phyloP scores from a whole-genome alignment of 2,888 invertebrate genomes.

The Agrochola litura region DNA sequence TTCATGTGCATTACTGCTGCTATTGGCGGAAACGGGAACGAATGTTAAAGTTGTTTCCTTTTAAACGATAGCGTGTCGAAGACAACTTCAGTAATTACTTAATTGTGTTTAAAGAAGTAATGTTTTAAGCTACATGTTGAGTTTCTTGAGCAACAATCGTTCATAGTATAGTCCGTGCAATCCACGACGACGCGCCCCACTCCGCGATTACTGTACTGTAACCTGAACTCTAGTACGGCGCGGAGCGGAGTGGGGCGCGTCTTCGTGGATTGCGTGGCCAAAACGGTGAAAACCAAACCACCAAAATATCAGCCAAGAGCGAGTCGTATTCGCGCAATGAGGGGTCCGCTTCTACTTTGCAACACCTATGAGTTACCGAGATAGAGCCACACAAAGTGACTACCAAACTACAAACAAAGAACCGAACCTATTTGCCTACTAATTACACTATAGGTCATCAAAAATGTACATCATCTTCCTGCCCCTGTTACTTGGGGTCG shows the following conservation, averaged over 20 bases:
- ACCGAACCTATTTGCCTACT: not conserved
- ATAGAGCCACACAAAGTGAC: not conserved
- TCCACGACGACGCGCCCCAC: too few relatives aligned
- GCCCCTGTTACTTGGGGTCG: too few relatives aligned
- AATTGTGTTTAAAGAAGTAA: not conserved
- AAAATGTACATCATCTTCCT: not conserved
- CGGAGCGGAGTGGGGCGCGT: too few relatives aligned
- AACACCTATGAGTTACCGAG: not conserved
- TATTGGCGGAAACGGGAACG: conserved; percentile 26
- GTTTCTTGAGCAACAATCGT: not conserved
- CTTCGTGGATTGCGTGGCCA: too few relatives aligned
- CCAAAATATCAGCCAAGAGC: not conserved
- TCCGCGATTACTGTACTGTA: too few relatives aligned
- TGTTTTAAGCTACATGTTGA: not conserved
- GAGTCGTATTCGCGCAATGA: not conserved
- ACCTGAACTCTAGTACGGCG: too few relatives aligned
- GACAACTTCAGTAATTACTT: not conserved
- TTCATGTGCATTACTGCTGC: not conserved
- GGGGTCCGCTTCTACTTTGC: not conserved
- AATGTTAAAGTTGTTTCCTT: conserved; percentile 4
- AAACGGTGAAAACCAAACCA: not conserved
- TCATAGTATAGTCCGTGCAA: too few relatives aligned
- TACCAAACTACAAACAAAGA: not conserved
- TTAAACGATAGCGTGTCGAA: conserved; percentile 22
- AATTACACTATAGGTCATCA: not conserved